Base-by-base conservation (phyloP, 1,140 invertebrate genomes). In the Thaumatotibia leucotreta region DNA sequence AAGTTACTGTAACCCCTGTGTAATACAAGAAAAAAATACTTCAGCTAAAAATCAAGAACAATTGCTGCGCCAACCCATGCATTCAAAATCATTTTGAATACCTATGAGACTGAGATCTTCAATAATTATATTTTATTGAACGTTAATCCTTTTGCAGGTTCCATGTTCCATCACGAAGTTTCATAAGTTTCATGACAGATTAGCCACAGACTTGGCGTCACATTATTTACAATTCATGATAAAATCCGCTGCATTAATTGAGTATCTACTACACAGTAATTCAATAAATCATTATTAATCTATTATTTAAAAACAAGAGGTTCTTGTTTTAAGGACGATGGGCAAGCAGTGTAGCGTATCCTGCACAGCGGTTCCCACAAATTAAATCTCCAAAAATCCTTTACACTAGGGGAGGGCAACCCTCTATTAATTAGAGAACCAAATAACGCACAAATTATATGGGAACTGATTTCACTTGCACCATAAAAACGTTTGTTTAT, bases 381-480 rank as follows among this genome's bases (percentile, higher is more conserved):
- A 84, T 84, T 77, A 78, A 73, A 67, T 74, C 73, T 65, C 74
- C 72, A 67, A 76, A 75, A 76, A 67, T 63, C 64, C 70, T 69
- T 68, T 65, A 67, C 67, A 67, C 73, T 54, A 70, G 65, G 70
- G 68, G 76, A 71, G 73, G 80, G 76, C 72, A 70, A 71, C 69
- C 61, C 62, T 67, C 69, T 68, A 73, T 76, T 79, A 84, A 86
- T 88, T 83, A 83, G 69, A 80, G 78, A 77, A 72, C 77, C 84
- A 84, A 86, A 83, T 81, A 84, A 83, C 74, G 68, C 67, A 78
- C 68, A 75, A 77, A 78, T 81, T 66, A 66, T 76, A 82, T 82
- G 77, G 77, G 79, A 85, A 83, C 74, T 74, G 79, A 76, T 73
- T 79, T 63, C 35, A 63, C 35, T 35, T 63, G 61, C 29, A 20